Percentiles rank a stretch among this genome's conserved stretches.
phyloP scores from a whole-genome alignment of 1,140 invertebrate genomes.

The Telenomus remus region DNA sequence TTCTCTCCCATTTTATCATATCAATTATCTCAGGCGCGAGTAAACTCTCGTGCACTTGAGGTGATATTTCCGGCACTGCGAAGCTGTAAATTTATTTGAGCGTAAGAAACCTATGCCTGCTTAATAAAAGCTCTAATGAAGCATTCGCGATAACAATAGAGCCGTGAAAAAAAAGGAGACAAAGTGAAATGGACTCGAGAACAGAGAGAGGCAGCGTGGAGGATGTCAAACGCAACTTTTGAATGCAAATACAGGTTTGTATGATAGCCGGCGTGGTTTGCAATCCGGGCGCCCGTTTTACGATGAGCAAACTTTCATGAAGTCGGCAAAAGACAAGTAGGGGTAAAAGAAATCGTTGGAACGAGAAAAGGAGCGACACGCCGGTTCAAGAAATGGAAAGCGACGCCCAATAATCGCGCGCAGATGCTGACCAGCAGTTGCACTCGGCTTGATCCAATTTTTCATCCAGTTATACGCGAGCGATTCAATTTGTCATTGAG shows the following conservation, averaged over 20 bases:
- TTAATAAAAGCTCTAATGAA: conserved; percentile 42
- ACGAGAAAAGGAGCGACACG: conserved; percentile 31
- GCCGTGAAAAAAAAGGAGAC: conserved; percentile 21
- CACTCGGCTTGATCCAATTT: conserved; percentile 37
- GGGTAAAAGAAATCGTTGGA: conserved; percentile 11
- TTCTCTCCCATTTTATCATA: too few relatives aligned
- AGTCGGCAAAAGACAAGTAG: conserved; percentile 27
- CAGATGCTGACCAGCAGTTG: conserved; percentile 37
- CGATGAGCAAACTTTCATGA: conserved; percentile 32
- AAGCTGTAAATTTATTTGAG: not conserved
- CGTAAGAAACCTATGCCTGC: conserved; percentile 15
- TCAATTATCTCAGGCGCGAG: too few relatives aligned
- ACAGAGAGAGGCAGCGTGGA: conserved; percentile 23
- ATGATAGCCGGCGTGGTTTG: conserved; percentile 33
- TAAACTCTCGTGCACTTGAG: too few relatives aligned
- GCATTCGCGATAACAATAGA: conserved; percentile 39
- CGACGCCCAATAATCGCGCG: conserved; percentile 42
- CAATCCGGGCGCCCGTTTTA: conserved; percentile 29
- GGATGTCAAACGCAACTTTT: conserved; percentile 47
- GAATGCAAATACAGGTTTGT: conserved; percentile 48
- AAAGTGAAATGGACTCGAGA: conserved; percentile 31
- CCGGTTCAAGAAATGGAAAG: conserved; percentile 35
- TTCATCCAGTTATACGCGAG: conserved; percentile 22
- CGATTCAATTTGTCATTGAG: conserved; percentile 49
- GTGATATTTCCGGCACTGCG: not conserved